Percentiles rank a stretch among this genome's conserved stretches.
Conservation (phyloP, 1,140 invertebrate genomes). For the Ditylenchus dipsaci region DNA sequence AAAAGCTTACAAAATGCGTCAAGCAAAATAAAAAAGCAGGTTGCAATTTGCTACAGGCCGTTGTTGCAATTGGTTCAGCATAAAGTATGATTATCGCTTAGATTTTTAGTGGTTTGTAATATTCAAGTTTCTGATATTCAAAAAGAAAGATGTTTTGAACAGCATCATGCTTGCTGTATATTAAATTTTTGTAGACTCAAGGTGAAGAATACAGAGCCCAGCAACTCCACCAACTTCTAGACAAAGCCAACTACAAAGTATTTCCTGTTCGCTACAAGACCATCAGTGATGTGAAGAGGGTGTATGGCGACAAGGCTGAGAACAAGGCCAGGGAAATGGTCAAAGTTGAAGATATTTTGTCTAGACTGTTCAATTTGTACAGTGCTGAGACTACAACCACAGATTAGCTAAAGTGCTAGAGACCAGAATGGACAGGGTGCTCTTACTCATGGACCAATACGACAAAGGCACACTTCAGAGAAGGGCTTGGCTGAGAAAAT, state of each 20-base stretch:
- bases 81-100: no score
- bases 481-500: constrained; percentile 55
- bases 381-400: constrained; percentile 33
- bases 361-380: constrained; percentile 7
- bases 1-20: no score
- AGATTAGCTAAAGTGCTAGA: constrained; percentile 32
- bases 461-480: constrained; percentile 44
- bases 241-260: constrained; percentile 2
- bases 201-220: constrained; percentile 39
- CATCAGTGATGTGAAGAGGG: constrained; percentile 48
- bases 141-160: background rate
- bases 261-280: constrained; percentile 39
- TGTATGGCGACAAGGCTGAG: constrained; percentile 45
- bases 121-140: no score
- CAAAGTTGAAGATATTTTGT: constrained; percentile 16
- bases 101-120: no score
- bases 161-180: background rate
- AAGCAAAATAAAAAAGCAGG: no score
- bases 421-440: constrained; percentile 49
- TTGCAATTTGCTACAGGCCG: no score
- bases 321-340: constrained; percentile 26
- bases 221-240: constrained; percentile 31
- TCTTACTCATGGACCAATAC: constrained; percentile 49
- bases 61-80: no score
- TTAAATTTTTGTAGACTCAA: constrained; percentile 25